phyloP scores from a whole-genome alignment of 2,888 invertebrate species.

The Escarpia spicata region DNA sequence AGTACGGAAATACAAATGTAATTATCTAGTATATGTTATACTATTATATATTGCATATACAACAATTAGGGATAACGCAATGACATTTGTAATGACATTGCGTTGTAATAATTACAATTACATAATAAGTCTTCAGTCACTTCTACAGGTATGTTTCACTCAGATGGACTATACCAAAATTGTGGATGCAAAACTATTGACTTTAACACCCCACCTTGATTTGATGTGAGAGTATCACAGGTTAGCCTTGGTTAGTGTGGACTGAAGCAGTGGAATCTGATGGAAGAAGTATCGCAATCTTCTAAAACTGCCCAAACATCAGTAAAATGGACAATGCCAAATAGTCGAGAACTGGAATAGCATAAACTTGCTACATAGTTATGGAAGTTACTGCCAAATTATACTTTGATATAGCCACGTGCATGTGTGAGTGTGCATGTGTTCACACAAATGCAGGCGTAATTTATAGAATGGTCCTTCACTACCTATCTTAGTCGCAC shows the following conservation, averaged over 20 bases:
- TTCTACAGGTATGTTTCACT: neutral
- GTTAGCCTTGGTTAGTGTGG: neutral
- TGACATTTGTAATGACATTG: no score
- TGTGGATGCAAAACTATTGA: neutral
- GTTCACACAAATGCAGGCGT: no score
- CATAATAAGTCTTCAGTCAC: neutral
- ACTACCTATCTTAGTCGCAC: neutral
- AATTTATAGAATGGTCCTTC: neutral
- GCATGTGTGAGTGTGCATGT: neutral
- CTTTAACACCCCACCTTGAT: neutral
- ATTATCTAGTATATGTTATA: no score
- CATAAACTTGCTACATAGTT: neutral
- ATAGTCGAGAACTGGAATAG: neutral
- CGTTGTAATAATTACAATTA: no score
- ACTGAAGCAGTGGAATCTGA: neutral
- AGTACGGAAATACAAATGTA: no score
- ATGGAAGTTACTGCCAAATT: neutral
- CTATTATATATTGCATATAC: no score
- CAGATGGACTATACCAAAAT: neutral
- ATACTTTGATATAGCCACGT: neutral
- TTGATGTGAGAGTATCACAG: neutral
- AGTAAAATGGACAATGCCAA: neutral
- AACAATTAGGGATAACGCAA: no score
- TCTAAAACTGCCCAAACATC: neutral
- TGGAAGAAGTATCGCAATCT: neutral